phyloP scores from a whole-genome alignment of 2,797 vertebrate genomes.

The Sebastes flavidus region DNA sequence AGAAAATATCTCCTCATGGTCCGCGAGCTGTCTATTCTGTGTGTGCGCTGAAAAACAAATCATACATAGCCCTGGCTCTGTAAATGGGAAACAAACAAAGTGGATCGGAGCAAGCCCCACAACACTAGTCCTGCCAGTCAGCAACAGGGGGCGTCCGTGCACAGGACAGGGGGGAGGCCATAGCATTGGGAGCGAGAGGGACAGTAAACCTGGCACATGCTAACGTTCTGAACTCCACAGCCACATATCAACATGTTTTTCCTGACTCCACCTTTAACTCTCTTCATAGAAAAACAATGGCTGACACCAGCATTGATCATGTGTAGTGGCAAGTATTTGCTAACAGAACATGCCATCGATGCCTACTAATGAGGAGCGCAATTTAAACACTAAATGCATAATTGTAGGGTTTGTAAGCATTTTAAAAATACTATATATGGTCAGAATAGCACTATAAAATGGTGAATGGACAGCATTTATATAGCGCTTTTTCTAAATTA shows the following conservation, averaged over 20 bases:
- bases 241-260: not conserved
- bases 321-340: not conserved
- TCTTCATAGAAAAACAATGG: not conserved
- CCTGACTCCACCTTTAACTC: not conserved
- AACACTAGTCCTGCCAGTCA: too few relatives aligned
- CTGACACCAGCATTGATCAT: not conserved
- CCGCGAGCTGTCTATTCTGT: too few relatives aligned
- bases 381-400: not conserved
- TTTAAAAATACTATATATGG: not conserved
- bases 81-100: too few relatives aligned
- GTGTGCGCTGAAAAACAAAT: too few relatives aligned
- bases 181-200: too few relatives aligned
- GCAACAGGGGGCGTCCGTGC: too few relatives aligned
- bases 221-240: too few relatives aligned
- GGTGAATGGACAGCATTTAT: not conserved
- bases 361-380: not conserved
- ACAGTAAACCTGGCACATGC: too few relatives aligned
- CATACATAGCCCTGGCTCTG: too few relatives aligned
- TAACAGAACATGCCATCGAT: not conserved
- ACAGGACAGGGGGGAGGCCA: too few relatives aligned
- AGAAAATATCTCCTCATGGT: too few relatives aligned
- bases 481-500: not conserved
- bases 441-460: not conserved
- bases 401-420: not conserved
- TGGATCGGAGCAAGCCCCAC: too few relatives aligned